These are phyloP conservation scores for Acanthopagrus latus DNA, from an alignment of 2,797 vertebrate genomes.

Conservation along the genomic window DNA sequence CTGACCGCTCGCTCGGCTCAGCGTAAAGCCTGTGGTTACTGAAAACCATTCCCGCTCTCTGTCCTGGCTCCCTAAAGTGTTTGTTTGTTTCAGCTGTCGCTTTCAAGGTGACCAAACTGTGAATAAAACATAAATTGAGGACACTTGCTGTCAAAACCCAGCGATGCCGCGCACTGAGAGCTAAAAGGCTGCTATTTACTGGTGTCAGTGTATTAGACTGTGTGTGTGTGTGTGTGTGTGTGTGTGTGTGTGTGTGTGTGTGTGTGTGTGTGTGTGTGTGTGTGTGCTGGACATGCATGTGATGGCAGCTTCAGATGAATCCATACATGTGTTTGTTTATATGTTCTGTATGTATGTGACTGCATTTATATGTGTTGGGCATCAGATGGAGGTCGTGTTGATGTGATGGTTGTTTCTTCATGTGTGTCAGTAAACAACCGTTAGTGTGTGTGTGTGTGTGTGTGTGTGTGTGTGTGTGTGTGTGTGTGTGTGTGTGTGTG, in stretches of 20 bases:
- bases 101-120: constrained; percentile 59
- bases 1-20: not conserved
- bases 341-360: not conserved
- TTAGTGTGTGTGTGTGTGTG: not conserved
- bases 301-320: not conserved
- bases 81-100: constrained; percentile 61
- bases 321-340: not conserved
- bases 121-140: constrained; percentile 68
- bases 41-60: constrained; percentile 4
- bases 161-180: not conserved
- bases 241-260: not conserved
- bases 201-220: not conserved
- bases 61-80: constrained; percentile 40
- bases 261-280: not conserved
- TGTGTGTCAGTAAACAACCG: not conserved
- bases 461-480: constrained; percentile 9
- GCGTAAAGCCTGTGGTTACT: constrained; percentile 36
- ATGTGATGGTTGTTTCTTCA: constrained; percentile 18
- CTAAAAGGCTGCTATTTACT: constrained; percentile 30
- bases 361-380: constrained; percentile 14
- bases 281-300: not conserved
- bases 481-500: constrained; percentile 7
- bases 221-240: not conserved
- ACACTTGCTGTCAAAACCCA: constrained; percentile 36
- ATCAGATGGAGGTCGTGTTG: constrained; percentile 3